Base-by-base conservation (phyloP, 2,888 invertebrate genomes). In the Apamea sordens region DNA sequence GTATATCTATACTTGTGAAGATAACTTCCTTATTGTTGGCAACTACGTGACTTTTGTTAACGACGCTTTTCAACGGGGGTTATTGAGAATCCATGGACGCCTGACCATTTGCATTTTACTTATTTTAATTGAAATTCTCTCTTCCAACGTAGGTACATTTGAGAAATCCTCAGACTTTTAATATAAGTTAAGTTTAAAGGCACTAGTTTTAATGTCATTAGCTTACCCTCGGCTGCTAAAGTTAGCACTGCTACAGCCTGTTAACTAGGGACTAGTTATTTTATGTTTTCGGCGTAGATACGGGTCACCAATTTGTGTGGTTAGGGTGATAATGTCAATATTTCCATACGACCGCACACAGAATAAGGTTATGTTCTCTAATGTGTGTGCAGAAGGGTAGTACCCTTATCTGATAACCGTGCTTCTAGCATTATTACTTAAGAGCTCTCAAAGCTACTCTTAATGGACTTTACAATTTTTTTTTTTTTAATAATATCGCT, bases 21-120 rank as follows among this genome's bases (percentile, higher is more conserved):
- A 89, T 89, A 89, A 91, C 89, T 92, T 93, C 91, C 92, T 91
- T 91, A 88, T 89, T 88, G 89, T 85, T 84, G 69, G 88, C 85
- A 86, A 82, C 89, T 89, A 93, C 94, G 94, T 94, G 94, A 91
- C 91, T 92, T 92, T 89, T 85, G 89, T 88, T 93, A 93, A 94
- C 90, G 93, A 93, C 81, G 93, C 91, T 82, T 83, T 87, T 92
- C 86, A 79, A 76, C 79, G 78, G 82, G 75, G 63, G 71, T 73
- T 73, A 82, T 81, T 76, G 83, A 79, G 68, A 72, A 71, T 68
- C 77, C 75, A 72, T 67, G 77, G 76, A 70, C 65, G 74, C 78
- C 83, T 81, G 82, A 79, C 79, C 72, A 80, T 86, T 87, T 81
- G 77, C 74, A 84, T 82, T 77, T 76, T 67, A 77, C 74, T 74